Conservation (phyloP, 2,797 vertebrate genomes). For the Pteronotus mesoamericanus region DNA sequence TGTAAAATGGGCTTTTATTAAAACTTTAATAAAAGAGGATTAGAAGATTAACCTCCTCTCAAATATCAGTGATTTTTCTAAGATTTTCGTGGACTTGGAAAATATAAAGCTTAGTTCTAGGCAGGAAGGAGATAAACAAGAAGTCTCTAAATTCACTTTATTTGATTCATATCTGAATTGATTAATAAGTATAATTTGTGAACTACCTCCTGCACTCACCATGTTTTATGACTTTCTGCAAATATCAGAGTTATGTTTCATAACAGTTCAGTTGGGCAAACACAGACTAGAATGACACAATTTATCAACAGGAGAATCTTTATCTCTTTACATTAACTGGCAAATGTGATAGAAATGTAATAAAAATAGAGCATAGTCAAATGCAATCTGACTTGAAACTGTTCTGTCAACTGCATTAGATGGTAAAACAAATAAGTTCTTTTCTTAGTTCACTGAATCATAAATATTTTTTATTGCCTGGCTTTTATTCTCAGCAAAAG, state of each 20-base stretch:
- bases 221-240: not conserved
- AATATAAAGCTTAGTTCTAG: not conserved
- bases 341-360: not conserved
- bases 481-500: not conserved
- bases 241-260: not conserved
- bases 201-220: not conserved
- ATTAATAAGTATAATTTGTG: not conserved
- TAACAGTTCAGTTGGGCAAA: not conserved
- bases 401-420: not conserved
- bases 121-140: not conserved
- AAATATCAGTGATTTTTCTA: not conserved
- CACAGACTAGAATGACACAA: not conserved
- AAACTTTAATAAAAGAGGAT: not conserved
- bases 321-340: not conserved
- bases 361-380: not conserved
- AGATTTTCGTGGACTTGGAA: not conserved
- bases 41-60: not conserved
- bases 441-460: not conserved
- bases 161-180: not conserved
- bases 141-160: not conserved
- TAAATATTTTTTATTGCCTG: not conserved
- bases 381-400: not conserved
- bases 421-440: not conserved
- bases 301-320: not conserved
- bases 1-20: not conserved